Conservation (phyloP, 2,113 vertebrate genomes). For the Strix aluco region DNA sequence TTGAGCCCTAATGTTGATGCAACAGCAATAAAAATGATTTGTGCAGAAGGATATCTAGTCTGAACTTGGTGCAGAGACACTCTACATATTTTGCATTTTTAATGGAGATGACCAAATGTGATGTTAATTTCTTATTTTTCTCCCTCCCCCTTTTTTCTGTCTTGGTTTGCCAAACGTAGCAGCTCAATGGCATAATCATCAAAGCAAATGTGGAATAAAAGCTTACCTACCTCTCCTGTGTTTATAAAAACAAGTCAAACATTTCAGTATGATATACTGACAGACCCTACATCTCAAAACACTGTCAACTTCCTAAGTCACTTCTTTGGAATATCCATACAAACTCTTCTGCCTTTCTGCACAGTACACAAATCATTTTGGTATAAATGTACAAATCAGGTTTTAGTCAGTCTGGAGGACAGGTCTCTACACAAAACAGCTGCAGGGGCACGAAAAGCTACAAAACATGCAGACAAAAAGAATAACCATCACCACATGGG, state of each 20-base stretch:
- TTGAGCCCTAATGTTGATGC: background rate
- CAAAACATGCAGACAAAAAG: background rate
- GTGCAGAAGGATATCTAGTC: background rate
- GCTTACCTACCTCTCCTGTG: constrained; percentile 60
- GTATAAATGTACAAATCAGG: background rate
- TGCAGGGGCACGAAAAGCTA: background rate
- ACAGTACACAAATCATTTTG: background rate
- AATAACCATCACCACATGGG: background rate
- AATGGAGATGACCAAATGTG: background rate
- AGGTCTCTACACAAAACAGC: background rate
- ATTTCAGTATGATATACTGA: constrained; percentile 37
- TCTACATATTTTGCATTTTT: background rate
- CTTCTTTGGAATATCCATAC: background rate
- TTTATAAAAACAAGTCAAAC: constrained; percentile 75
- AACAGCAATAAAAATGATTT: background rate
- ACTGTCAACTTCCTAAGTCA: constrained; percentile 16
- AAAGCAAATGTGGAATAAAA: background rate
- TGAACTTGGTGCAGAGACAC: background rate
- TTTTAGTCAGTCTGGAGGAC: background rate
- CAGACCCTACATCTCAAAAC: constrained; percentile 23
- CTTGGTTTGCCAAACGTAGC: background rate
- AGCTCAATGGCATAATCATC: background rate
- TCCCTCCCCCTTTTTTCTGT: background rate
- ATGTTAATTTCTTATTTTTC: background rate
- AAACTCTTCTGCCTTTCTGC: background rate